These are phyloP conservation scores for Pandion haliaetus DNA, from an alignment of 2,113 vertebrate genomes.

Conservation along the genomic window DNA sequence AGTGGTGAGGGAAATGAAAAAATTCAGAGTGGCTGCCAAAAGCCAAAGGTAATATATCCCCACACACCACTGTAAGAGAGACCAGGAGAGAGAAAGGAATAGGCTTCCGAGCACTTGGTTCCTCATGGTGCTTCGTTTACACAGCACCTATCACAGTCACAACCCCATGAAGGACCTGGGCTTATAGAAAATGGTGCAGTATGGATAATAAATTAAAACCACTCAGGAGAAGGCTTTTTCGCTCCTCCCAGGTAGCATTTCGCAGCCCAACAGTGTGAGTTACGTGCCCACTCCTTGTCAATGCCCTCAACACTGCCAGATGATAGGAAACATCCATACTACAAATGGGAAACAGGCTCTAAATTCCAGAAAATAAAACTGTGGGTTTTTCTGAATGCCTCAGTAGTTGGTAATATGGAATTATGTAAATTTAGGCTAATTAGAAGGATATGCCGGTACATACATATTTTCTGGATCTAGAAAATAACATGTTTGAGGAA, in stretches of 20 bases:
- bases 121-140: background rate
- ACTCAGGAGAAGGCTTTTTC: background rate
- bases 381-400: background rate
- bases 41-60: background rate
- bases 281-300: background rate
- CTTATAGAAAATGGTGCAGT: background rate
- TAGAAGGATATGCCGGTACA: background rate
- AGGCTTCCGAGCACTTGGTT: accelerated
- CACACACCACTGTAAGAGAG: background rate
- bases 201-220: background rate
- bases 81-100: background rate
- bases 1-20: background rate
- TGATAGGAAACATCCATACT: background rate
- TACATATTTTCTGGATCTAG: background rate
- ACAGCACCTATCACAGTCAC: background rate
- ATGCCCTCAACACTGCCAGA: background rate
- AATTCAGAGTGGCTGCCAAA: background rate
- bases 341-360: background rate
- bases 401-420: background rate
- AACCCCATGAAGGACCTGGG: background rate
- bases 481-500: background rate
- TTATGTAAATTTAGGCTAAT: conserved; percentile 6
- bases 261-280: background rate
- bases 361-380: background rate
- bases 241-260: background rate